Evolutionary conservation across 2,113 vertebrate species (phyloP).

Genomic region (Anhinga anhinga): DNA sequence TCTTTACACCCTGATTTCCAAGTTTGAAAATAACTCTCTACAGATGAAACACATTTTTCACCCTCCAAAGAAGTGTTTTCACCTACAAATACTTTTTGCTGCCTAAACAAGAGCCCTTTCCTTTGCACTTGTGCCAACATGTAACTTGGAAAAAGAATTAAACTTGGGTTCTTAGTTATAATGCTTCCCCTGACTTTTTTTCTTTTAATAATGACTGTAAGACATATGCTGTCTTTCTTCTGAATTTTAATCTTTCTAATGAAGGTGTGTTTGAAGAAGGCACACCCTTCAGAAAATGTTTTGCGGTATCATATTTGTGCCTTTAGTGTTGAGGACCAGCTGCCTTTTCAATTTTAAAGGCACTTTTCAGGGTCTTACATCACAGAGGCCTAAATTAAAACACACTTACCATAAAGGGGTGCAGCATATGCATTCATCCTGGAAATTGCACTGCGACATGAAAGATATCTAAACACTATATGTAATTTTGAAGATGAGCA

Average conservation of each 20-base stretch:
- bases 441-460: conserved; percentile 14
- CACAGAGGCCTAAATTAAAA: conserved; percentile 45
- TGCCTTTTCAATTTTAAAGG: conserved; percentile 33
- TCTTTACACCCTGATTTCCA: neutral
- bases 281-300: conserved; percentile 19
- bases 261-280: conserved; percentile 54
- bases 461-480: neutral
- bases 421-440: neutral
- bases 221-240: neutral
- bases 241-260: conserved; percentile 43
- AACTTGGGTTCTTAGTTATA: neutral
- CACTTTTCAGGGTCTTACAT: conserved; percentile 47
- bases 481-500: conserved; percentile 44
- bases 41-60: conserved; percentile 12
- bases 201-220: conserved; percentile 14
- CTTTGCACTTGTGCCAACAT: conserved; percentile 56
- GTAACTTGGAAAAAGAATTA: conserved; percentile 45
- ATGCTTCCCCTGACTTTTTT: neutral
- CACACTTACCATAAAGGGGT: conserved; percentile 19
- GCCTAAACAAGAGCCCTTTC: conserved; percentile 37
- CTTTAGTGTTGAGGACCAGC: conserved; percentile 22
- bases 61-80: conserved; percentile 39
- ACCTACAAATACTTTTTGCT: conserved; percentile 27
- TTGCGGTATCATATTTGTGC: conserved; percentile 3
- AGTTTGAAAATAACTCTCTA: neutral